Evolutionary conservation across 37 sponge, comb jelly and placozoan species (phyloP), one percentile per base, ranked within the genome.

Genomic region (Aphrocallistes beatrix): DNA sequence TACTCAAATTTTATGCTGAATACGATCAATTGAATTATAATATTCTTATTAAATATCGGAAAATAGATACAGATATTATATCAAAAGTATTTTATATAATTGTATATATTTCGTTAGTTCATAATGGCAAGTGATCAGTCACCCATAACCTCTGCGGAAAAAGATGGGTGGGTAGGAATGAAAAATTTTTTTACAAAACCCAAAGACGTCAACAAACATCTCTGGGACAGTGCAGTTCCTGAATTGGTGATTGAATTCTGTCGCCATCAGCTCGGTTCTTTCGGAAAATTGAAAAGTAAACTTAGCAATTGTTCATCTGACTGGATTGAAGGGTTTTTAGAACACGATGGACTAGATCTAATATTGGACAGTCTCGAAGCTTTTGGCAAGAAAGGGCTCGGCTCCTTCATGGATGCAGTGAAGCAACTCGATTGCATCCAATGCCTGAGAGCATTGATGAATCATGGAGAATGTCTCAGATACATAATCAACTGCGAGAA

Each of bases 301-400:
- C 83, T 82, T 6, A 8, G 16, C 8, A 60, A 82, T 23, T 82
- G 83, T 82, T 30, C 17, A 13, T 30, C 75, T 60, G 51, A 69
- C 40, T 96, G 97, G 97, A 89, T 96, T 82, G 90, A 91, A 50
- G 84, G 84, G 39, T 96, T 96, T 50, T 88, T 96, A 28, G 86
- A 92, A 37, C 42, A 82, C 34, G 94, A 90, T 23, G 97, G 97
- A 0, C 51, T 96, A 36, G 38, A 85, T 0, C 90, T 90, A 25
- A 89, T 96, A 39, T 94, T 96, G 51, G 91, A 92, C 69, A 90
- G 91, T 0, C 87, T 96, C 60, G 51, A 90, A 37, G 51, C 75
- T 1, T 89, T 93, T 13, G 91, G 91, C 1, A 69, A 87, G 75
- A 85, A 84, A 38, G 94, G 93, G 21, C 89, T 93, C 30, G 51